These are phyloP conservation scores for Xanthorhoe spadicearia DNA, from an alignment of 2,888 invertebrate genomes.

Conservation along the genomic window DNA sequence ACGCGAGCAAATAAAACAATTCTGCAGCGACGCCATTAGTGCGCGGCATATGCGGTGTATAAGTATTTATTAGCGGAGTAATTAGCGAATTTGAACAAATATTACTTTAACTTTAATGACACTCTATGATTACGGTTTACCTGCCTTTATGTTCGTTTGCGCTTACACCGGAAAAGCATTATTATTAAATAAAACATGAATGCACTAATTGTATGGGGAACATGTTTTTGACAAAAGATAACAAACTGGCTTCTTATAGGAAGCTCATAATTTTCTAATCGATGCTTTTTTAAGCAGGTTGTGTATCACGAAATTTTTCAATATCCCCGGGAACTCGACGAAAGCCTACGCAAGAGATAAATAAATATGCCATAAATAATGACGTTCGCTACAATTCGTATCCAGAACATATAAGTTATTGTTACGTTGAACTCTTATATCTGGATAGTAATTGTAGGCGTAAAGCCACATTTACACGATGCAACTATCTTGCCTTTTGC, in stretches of 20 bases:
- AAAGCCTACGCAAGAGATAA: too few relatives aligned
- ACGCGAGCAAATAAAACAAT: conserved; percentile 70
- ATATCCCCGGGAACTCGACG: not conserved
- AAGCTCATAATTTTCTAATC: not conserved
- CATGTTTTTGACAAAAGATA: conserved; percentile 47
- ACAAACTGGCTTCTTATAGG: not conserved
- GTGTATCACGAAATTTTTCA: not conserved
- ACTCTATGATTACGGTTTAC: conserved; percentile 48
- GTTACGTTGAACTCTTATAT: too few relatives aligned
- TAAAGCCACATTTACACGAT: too few relatives aligned
- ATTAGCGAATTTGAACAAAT: conserved; percentile 83
- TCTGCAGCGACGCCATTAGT: conserved; percentile 65
- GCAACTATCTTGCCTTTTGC: too few relatives aligned
- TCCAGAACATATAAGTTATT: too few relatives aligned
- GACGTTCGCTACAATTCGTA: too few relatives aligned
- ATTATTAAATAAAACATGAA: conserved; percentile 29
- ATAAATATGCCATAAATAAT: too few relatives aligned
- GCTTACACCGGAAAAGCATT: conserved; percentile 54
- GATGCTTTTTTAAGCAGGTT: not conserved
- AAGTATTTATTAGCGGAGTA: conserved; percentile 79
- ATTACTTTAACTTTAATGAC: conserved; percentile 79
- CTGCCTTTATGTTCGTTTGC: conserved; percentile 49
- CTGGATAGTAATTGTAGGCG: too few relatives aligned
- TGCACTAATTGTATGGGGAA: conserved; percentile 34
- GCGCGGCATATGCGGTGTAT: conserved; percentile 77